phyloP scores from a whole-genome alignment of 2,113 vertebrate species.

The Arenaria interpres region DNA sequence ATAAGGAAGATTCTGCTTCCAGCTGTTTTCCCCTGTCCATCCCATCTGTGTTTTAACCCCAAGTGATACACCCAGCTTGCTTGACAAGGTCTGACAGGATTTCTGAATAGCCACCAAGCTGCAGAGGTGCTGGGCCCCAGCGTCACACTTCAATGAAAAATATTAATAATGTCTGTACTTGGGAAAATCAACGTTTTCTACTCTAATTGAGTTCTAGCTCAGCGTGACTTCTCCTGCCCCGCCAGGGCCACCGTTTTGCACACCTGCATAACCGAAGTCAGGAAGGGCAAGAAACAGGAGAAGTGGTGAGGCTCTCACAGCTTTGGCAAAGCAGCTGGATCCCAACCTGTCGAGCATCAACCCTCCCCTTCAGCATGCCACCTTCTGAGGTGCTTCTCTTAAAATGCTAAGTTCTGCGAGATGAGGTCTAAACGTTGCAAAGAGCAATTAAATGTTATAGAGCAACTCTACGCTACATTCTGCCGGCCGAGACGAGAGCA shows the following conservation, averaged over 20 bases:
- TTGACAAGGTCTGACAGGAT: neutral
- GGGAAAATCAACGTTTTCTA: fast-evolving
- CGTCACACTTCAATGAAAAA: neutral
- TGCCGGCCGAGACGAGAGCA: neutral
- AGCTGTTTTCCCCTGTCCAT: neutral
- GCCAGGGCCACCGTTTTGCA: neutral
- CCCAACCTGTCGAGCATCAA: neutral
- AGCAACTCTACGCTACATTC: fast-evolving
- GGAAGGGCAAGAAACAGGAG: neutral
- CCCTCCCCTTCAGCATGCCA: neutral
- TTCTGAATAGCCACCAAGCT: neutral
- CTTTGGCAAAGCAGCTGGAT: neutral
- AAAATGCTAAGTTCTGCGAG: neutral
- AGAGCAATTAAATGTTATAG: neutral
- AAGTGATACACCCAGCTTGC: neutral
- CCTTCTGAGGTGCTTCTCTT: neutral
- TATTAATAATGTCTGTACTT: neutral
- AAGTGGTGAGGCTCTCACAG: fast-evolving
- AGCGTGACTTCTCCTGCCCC: neutral
- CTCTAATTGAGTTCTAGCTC: neutral
- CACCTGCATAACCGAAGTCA: neutral
- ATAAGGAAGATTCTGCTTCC: neutral
- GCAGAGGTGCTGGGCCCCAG: neutral
- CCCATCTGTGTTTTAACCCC: neutral
- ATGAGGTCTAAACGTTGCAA: fast-evolving